These are phyloP conservation scores for Ceyx margarethae DNA, from an alignment of 2,113 vertebrate species.

Conservation along the genomic window DNA sequence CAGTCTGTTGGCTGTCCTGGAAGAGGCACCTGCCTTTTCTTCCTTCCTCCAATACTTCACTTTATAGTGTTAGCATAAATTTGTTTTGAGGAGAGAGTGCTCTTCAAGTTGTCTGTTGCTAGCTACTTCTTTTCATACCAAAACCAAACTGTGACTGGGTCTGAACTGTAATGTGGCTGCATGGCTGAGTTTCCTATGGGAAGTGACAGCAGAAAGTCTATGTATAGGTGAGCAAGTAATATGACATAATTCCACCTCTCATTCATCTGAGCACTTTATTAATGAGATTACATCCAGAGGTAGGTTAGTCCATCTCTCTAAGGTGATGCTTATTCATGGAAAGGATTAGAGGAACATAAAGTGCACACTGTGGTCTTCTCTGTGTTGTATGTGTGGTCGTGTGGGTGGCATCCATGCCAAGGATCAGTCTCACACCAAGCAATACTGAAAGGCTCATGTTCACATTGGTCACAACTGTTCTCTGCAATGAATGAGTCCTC, in stretches of 20 bases:
- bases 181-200: not conserved
- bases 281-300: not conserved
- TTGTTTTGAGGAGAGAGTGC: not conserved
- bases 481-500: not conserved
- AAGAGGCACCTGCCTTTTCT: not conserved
- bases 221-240: not conserved
- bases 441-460: not conserved
- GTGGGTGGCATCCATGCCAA: too few species aligned
- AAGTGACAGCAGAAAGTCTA: not conserved
- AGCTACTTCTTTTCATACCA: not conserved
- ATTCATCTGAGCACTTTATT: not conserved
- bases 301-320: not conserved
- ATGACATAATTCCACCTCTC: not conserved
- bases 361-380: not conserved
- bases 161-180: not conserved
- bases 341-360: not conserved
- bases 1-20: not conserved
- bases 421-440: not conserved
- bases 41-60: not conserved
- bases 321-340: not conserved
- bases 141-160: not conserved
- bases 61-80: not conserved
- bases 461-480: not conserved
- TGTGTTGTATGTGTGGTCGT: not conserved
- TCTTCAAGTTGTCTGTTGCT: not conserved